Base-by-base conservation (phyloP, 2,113 vertebrate species). In the Dolichallabes microphthalmus region DNA sequence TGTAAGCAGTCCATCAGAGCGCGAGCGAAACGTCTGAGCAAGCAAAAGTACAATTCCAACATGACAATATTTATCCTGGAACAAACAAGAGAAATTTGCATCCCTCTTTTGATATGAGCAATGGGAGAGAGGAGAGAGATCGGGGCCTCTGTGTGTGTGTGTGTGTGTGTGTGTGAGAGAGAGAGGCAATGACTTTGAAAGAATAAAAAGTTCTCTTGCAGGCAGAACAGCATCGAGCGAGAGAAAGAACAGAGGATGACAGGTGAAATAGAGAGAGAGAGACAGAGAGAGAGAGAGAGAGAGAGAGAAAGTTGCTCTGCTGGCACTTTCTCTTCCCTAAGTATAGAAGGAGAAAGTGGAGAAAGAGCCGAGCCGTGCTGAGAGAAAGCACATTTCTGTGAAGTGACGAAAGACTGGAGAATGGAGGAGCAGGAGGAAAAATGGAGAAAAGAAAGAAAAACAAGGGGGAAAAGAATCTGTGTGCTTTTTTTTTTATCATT, bases 21-120 rank as follows among this genome's bases (percentile, higher is more conserved):
- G 8, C 5, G 13, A 22, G 39, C 39, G 3, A 50, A 74, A 74
- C 22, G 20, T 25, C 71, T 74, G 71, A 25, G 39, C 71, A 50
- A 74, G 71, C 39, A 50, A 14, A 74, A 50, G 71, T 50, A 74
- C 71, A n/a, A 74, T 50, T 74, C 71, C 71, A 74, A 74, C 71
- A 74, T 13, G 22, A 50, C 71, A 50, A 14, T 25, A 74, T 50
- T 25, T 74, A 39, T 50, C 20, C 71, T n/a, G 3, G 1, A 74
- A 50, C 39, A 50, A 71, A 74, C 71, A 5, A 25, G 20, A 74
- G 12, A 73, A 25, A 74, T 50, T 25, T 50, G 35, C 71, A 74
- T 25, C 39, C 25, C 69, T 11, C 12, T 14, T 45, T 13, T 45
- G 11, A 50, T 74, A n/a, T 25, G 71, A 74, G 39, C 35, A 25